phyloP scores from a whole-genome alignment of 2,888 invertebrate genomes.

The Diplazon laetatorius region DNA sequence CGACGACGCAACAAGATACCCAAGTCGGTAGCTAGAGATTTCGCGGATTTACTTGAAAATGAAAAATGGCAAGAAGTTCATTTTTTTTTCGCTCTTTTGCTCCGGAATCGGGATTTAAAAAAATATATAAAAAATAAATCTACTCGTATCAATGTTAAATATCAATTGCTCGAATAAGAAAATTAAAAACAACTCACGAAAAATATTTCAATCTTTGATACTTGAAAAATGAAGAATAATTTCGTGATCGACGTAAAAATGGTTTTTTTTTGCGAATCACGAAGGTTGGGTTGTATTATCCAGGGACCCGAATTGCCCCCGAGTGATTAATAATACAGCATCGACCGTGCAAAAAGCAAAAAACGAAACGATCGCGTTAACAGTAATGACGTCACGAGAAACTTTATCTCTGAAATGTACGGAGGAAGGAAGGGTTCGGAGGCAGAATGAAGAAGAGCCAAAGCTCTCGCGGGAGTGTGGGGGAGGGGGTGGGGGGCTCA shows the following conservation, averaged over 20 bases:
- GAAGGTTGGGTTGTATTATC: no score
- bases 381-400: conserved; percentile 32
- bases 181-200: no score
- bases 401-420: conserved; percentile 40
- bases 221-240: no score
- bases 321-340: background rate
- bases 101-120: no score
- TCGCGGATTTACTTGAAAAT: background rate
- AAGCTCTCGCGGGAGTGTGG: conserved; percentile 34
- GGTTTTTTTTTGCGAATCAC: no score
- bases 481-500: conserved; percentile 33
- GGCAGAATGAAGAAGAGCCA: conserved; percentile 50
- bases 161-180: no score
- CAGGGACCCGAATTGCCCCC: background rate
- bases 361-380: no score
- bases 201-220: no score
- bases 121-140: background rate
- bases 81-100: background rate
- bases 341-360: background rate
- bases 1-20: background rate
- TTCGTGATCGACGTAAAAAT: no score
- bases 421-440: conserved; percentile 3
- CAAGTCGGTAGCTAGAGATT: background rate
- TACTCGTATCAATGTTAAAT: no score
- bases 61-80: background rate